Percentiles rank a stretch among this genome's conserved stretches.
These are phyloP conservation scores for Brachynemurus nebulosus DNA, from an alignment of 2,888 invertebrate species.

Conservation along the genomic window DNA sequence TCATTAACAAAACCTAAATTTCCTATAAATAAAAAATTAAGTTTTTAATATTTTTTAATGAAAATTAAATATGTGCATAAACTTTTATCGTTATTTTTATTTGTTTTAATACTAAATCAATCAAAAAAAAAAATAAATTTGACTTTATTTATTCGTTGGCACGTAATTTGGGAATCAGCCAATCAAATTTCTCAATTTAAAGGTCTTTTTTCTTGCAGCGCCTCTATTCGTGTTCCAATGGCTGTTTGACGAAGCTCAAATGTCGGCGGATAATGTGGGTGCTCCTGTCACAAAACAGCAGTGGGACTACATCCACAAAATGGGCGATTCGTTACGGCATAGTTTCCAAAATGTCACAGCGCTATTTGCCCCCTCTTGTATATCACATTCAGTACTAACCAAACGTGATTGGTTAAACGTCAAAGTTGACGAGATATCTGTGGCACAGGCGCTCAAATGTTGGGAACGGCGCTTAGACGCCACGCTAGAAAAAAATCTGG, in stretches of 20 bases:
- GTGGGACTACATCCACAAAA: conserved; percentile 86
- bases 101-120: no score
- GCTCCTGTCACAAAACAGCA: conserved; percentile 79
- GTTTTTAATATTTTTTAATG: no score
- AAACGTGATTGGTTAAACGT: conserved; percentile 78
- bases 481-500: conserved; percentile 19
- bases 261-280: conserved; percentile 83
- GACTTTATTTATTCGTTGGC: conserved; percentile 8
- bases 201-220: conserved; percentile 35
- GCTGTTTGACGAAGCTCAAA: conserved; percentile 89
- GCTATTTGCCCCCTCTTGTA: conserved; percentile 85
- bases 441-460: conserved; percentile 74
- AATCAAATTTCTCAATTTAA: no score
- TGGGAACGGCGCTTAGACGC: conserved; percentile 55
- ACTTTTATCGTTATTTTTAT: no score
- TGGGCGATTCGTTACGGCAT: conserved; percentile 70
- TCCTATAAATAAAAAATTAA: no score
- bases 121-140: no score
- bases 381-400: conserved; percentile 80
- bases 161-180: no score
- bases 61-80: no score
- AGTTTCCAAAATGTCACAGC: conserved; percentile 76
- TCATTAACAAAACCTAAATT: no score
- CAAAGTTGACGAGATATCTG: conserved; percentile 68
- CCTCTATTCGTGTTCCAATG: conserved; percentile 91